Percentiles rank a stretch among this genome's conserved stretches.
These are phyloP conservation scores for Anoncus sp. DNA, from an alignment of 2,888 invertebrate species.

Conservation along the genomic window DNA sequence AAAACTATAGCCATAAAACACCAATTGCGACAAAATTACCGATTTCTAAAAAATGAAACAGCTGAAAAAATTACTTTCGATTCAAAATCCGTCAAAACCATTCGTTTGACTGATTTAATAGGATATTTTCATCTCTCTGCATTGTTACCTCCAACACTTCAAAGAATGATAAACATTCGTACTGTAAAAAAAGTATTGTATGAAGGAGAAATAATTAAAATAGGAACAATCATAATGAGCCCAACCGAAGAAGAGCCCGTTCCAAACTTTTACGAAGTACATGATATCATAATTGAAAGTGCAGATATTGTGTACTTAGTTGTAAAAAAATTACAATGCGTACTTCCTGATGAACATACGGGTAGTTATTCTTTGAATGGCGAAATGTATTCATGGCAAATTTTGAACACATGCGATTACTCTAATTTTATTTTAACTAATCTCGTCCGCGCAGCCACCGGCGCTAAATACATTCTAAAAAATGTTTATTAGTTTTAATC, in stretches of 20 bases:
- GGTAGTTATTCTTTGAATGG: constrained; percentile 3
- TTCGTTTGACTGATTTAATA: constrained; percentile 14
- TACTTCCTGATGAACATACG: constrained; percentile 9
- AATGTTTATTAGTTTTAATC: constrained; percentile 3
- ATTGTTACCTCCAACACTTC: constrained; percentile 1
- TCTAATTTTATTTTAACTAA: constrained; percentile 4
- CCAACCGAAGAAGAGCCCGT: constrained; percentile 2
- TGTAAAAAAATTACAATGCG: constrained; percentile 20
- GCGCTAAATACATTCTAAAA: constrained; percentile 8
- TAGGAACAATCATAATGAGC: background rate
- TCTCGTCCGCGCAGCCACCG: constrained; percentile 21
- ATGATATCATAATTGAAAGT: background rate
- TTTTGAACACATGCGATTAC: constrained; percentile 6
- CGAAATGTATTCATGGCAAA: constrained; percentile 12
- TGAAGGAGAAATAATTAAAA: constrained; percentile 1
- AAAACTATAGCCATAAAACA: constrained; percentile 52
- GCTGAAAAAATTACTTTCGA: constrained; percentile 8
- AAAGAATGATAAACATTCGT: constrained; percentile 6
- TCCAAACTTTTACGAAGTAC: constrained; percentile 6
- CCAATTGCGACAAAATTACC: constrained; percentile 38
- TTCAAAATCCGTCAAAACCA: constrained; percentile 17
- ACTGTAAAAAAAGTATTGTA: constrained; percentile 4
- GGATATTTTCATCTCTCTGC: constrained; percentile 33
- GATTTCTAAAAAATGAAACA: constrained; percentile 28
- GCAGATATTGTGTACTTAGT: background rate